Conservation (phyloP, 1,140 invertebrate genomes). For the Asbolus verrucosus region DNA sequence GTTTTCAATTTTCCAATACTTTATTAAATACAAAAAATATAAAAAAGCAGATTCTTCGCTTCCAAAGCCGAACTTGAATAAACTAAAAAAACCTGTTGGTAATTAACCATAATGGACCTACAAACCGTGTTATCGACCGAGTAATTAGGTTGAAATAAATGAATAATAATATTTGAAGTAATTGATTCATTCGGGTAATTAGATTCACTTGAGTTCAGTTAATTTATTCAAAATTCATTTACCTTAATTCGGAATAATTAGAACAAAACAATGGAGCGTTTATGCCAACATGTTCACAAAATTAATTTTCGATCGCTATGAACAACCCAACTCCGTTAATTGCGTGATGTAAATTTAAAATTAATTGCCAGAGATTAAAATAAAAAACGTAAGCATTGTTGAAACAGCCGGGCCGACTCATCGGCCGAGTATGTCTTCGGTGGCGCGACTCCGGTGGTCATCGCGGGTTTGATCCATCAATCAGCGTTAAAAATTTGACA, state of each 20-base stretch:
- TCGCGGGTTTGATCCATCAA: constrained; percentile 26
- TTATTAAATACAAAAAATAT: too few species aligned
- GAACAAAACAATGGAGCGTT: neutral
- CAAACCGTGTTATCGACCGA: neutral
- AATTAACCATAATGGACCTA: neutral
- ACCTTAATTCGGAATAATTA: constrained; percentile 4
- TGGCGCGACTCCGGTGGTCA: constrained; percentile 29
- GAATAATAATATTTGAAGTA: constrained; percentile 7
- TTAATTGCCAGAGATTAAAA: too few species aligned
- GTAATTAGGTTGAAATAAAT: constrained; percentile 11
- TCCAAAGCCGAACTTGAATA: too few species aligned
- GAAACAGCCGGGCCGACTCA: too few species aligned
- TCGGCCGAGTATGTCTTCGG: too few species aligned
- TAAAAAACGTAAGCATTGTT: too few species aligned
- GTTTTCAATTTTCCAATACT: too few species aligned
- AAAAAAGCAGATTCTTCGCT: too few species aligned
- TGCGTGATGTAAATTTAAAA: too few species aligned
- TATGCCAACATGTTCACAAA: neutral
- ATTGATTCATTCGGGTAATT: constrained; percentile 5
- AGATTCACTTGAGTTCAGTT: constrained; percentile 7
- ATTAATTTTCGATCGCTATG: neutral
- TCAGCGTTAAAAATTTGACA: constrained; percentile 29
- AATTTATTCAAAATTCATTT: constrained; percentile 16
- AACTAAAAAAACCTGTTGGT: too few species aligned
- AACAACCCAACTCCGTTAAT: too few species aligned